Percentiles rank a stretch among this genome's conserved stretches.
Evolutionary conservation across 2,113 vertebrate species (phyloP).

Genomic region (Microcebus ravelobensis): DNA sequence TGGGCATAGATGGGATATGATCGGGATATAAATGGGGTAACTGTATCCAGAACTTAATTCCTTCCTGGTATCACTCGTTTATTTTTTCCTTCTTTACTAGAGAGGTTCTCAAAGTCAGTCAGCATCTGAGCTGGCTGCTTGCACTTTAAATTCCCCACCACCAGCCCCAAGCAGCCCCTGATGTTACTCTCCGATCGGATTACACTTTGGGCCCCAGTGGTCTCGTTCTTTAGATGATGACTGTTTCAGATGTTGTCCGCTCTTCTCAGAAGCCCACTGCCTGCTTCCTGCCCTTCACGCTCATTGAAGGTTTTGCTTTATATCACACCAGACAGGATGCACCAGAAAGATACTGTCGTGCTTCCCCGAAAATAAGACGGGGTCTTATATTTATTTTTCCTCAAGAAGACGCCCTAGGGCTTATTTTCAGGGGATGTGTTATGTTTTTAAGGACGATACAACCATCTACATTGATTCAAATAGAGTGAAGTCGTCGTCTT

Average conservation of each 20-base stretch:
- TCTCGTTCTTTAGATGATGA: background rate
- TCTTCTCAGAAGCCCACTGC: background rate
- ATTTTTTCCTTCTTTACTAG: background rate
- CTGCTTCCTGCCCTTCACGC: rapidly evolving
- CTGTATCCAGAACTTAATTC: background rate
- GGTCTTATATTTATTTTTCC: too few relatives aligned
- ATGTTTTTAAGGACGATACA: too few relatives aligned
- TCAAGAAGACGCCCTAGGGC: too few relatives aligned
- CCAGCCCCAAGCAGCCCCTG: background rate
- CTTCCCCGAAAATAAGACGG: too few relatives aligned
- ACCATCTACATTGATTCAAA: too few relatives aligned
- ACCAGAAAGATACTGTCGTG: background rate
- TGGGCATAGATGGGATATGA: too few relatives aligned
- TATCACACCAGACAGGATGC: background rate
- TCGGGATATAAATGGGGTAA: background rate
- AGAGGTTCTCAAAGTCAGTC: background rate
- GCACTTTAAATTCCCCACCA: background rate
- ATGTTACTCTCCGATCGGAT: background rate
- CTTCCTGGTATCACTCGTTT: background rate
- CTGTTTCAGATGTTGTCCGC: background rate
- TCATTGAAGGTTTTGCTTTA: background rate
- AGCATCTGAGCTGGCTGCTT: background rate
- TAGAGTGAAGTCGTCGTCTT: too few relatives aligned
- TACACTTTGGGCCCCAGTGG: background rate
- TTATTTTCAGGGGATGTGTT: too few relatives aligned